Percentiles rank a stretch among this genome's conserved stretches.
Conservation (phyloP, 1,140 invertebrate species). For the Ctenoplectra terminalis region DNA sequence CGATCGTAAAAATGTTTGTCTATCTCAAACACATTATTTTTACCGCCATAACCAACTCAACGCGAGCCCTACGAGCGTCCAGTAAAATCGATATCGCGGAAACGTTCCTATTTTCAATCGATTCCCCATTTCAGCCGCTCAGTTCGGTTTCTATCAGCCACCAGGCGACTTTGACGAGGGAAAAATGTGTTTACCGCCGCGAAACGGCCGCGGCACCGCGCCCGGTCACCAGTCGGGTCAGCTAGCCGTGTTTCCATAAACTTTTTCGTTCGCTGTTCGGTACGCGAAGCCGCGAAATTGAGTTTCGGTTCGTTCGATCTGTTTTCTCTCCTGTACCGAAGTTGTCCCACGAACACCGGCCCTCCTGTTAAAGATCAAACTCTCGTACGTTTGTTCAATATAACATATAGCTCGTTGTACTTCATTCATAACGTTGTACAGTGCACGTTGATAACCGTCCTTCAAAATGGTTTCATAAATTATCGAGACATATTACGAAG, state of each 20-base stretch:
- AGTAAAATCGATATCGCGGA: slow-evolving; percentile 29
- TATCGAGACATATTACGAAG: not conserved
- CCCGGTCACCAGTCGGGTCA: not conserved
- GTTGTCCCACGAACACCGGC: too few relatives aligned
- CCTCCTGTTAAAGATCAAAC: too few relatives aligned
- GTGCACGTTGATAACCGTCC: not conserved
- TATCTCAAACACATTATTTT: not conserved
- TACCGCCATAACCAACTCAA: not conserved
- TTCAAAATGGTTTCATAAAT: not conserved
- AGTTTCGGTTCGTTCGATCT: not conserved
- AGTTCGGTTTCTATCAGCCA: slow-evolving; percentile 44
- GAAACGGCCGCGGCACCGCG: slow-evolving; percentile 28
- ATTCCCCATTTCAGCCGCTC: slow-evolving; percentile 45
- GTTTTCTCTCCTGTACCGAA: too few relatives aligned
- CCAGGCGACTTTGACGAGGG: slow-evolving; percentile 30
- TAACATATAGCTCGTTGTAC: not conserved
- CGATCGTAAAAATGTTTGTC: not conserved
- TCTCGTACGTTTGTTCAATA: not conserved
- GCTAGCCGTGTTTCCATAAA: not conserved
- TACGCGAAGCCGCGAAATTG: slow-evolving; percentile 47
- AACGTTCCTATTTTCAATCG: slow-evolving; percentile 43
- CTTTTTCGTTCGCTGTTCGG: slow-evolving; percentile 23
- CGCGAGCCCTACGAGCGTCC: not conserved
- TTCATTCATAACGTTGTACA: slow-evolving; percentile 18
- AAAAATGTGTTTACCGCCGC: slow-evolving; percentile 46